phyloP scores from a whole-genome alignment of 2,113 vertebrate genomes.

The Pipa parva region DNA sequence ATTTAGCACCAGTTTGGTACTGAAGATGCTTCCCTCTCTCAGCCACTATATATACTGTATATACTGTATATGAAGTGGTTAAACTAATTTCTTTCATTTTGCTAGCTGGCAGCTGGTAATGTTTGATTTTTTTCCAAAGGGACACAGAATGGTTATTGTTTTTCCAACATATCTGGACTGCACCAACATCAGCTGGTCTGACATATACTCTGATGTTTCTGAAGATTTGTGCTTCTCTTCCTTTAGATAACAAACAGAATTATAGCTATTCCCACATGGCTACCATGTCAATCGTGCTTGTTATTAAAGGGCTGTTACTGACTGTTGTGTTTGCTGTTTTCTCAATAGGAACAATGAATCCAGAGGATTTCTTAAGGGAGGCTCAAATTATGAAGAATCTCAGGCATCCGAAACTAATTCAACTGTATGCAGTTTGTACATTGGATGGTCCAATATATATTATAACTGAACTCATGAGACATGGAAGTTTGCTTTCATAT shows the following conservation, averaged over 20 bases:
- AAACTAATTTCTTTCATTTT: conserved; percentile 28
- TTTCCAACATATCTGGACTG: background rate
- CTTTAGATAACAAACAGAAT: conserved; percentile 42
- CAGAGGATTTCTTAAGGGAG: conserved; percentile 85
- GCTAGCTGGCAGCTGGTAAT: conserved; percentile 31
- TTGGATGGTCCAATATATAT: conserved; percentile 93
- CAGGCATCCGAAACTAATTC: conserved; percentile 89
- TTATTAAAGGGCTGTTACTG: conserved; percentile 25
- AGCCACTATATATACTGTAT: too few species aligned
- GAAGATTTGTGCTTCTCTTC: conserved; percentile 51
- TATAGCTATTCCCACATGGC: conserved; percentile 49
- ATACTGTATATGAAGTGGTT: conserved; percentile 32
- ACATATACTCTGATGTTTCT: conserved; percentile 51
- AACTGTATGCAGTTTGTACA: conserved; percentile 94
- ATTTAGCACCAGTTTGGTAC: too few species aligned
- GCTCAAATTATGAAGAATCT: conserved; percentile 94
- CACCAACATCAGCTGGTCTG: conserved; percentile 44
- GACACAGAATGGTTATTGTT: conserved; percentile 39
- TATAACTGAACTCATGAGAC: conserved; percentile 93
- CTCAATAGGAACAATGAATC: conserved; percentile 82
- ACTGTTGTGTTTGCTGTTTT: conserved; percentile 49
- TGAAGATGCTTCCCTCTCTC: too few species aligned
- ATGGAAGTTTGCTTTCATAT: conserved; percentile 88
- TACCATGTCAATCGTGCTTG: conserved; percentile 37
- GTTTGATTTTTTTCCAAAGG: conserved; percentile 42